Base-by-base conservation (phyloP, 2,797 vertebrate genomes). In the Chelonia mydas region DNA sequence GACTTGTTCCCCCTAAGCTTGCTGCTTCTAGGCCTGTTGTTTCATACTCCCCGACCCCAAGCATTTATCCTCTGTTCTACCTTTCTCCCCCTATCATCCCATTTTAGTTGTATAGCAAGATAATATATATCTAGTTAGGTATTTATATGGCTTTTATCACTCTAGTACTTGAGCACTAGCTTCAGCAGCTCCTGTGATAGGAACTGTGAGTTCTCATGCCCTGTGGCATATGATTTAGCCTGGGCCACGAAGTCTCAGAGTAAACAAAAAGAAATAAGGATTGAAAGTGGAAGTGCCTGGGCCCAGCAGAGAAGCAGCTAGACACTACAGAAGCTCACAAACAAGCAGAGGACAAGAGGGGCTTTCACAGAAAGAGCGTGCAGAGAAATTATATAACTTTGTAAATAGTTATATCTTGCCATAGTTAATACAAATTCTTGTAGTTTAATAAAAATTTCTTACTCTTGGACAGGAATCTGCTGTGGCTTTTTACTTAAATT, bases 21-120 rank as follows among this genome's bases (percentile, higher is more conserved):
- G 79, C 2, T 0, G 27, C 31, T 1, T 85, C 0, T 19, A 81
- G 72, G 6, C 0, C 9, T 49, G 6, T 15, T 45, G 5, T 86
- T 90, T 76, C 23, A 51, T 0, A 23, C n/a, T 90, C 83, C 89
- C 59, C 15, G 88, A 6, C 49, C 57, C 3, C 5, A 15, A 91
- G 74, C 1, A 1, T 68, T 54, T 57, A 57, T 87, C 2, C 80
- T 90, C 80, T 9, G 1, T 2, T 3, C 1, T 45, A 11, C 25
- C 1, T 23, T 61, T 84, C 68, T 4, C 3, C 2, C 76, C 11
- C 0, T 47, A 17, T 7, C 21, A 76, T 90, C 57, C 76, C 11
- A 55, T 77, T 11, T 37, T 10, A 88, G 1, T 3, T 83, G 6
- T 55, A 10, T 37, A 11, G 55, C 19, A 6, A n/a, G 16, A n/a